Evolutionary conservation across 2,888 invertebrate genomes (phyloP), one percentile per base, ranked within the genome.

Genomic region (Galeruca laticollis): DNA sequence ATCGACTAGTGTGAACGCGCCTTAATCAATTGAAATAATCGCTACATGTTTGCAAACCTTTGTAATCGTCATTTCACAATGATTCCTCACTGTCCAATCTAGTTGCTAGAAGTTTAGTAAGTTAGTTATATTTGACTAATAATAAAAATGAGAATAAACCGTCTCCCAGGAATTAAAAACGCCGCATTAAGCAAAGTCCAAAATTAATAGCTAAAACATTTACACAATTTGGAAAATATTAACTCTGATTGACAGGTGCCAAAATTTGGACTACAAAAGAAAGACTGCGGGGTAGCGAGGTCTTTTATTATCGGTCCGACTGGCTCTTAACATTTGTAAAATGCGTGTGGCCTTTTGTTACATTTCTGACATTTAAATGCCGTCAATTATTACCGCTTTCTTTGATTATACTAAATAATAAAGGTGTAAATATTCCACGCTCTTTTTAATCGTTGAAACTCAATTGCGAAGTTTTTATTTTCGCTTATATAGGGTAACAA

Each of bases 301-400:
- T 51, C 70, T 70, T 43, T 70, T 61, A 70, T 70, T 70, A 70
- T 70, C 56, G 37, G 40, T 37, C 69, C 70, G 70, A 69, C 69
- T 65, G 60, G 37, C 65, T 56, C 31, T 49, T n/a, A 65, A 61
- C 57, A 62, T 66, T 70, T 56, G 66, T 61, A 59, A 69, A 70
- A 56, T 70, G 70, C 65, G 70, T 70, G 70, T 70, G 70, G 70
- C 57, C 70, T 57, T 61, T 65, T 61, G 61, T 63, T 54, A 15
- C 20, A 51, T 37, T 63, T 56, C 43, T 40, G 56, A 43, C 43
- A 54, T 56, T n/a, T 15, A n/a, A 33, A 37, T 20, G 20, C 61
- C 51, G 51, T 35, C 51, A 51, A 51, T 61, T 47, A 51, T 61
- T 37, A 35, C 60, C 60, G 49, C 21, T 60, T 60, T 60, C 26